Evolutionary conservation across 2,888 invertebrate genomes (phyloP).

Genomic region (Scaptomyza caliginosa): DNA sequence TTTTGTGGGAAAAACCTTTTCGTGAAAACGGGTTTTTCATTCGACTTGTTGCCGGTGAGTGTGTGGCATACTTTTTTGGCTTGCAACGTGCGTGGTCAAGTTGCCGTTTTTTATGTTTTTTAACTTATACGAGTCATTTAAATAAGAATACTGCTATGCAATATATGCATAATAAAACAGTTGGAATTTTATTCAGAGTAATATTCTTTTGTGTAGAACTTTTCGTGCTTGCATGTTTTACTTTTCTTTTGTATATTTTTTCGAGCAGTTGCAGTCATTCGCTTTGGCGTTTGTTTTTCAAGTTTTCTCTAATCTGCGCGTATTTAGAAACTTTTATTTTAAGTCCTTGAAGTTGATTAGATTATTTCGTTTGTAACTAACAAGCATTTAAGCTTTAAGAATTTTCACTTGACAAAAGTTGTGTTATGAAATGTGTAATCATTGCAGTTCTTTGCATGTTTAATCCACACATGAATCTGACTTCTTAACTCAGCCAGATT

Average conservation of each 20-base stretch:
- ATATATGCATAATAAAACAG: background rate
- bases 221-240: background rate
- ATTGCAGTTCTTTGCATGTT: too few species aligned
- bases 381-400: background rate
- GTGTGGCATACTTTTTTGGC: background rate
- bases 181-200: background rate
- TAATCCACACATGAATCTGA: background rate
- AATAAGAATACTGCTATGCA: conserved; percentile 33
- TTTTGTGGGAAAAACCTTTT: background rate
- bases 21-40: background rate
- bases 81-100: conserved; percentile 26
- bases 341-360: conserved; percentile 6
- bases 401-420: too few species aligned
- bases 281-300: background rate
- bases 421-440: too few species aligned
- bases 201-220: background rate
- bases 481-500: conserved; percentile 3
- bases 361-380: conserved; percentile 10
- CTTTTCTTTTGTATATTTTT: background rate
- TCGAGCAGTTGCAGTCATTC: background rate
- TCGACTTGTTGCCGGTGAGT: conserved; percentile 25
- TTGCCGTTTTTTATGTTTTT: background rate
- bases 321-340: background rate
- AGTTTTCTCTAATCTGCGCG: background rate
- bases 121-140: conserved; percentile 46